A percentile compares a stretch with the other conserved stretches of the same genome.
phyloP scores from a whole-genome alignment of 2,888 invertebrate genomes.

The Mimachlamys varia region DNA sequence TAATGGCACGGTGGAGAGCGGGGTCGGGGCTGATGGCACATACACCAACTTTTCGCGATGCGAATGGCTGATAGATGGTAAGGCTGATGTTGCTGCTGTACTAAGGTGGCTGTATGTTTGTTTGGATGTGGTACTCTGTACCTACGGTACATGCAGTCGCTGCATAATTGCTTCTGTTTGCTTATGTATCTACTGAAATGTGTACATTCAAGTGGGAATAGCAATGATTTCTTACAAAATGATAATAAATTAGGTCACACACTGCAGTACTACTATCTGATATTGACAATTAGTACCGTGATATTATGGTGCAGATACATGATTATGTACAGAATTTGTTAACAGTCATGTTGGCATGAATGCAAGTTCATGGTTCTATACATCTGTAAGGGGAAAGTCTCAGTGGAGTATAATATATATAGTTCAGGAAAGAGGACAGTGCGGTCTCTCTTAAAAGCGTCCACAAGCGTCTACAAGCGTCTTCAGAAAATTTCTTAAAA shows the following conservation, averaged over 20 bases:
- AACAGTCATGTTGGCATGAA: too few species aligned
- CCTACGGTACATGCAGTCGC: neutral
- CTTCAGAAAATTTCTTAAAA: too few species aligned
- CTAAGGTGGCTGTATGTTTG: neutral
- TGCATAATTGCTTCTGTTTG: neutral
- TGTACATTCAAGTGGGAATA: neutral
- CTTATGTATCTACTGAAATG: neutral
- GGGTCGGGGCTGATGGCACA: conserved; percentile 41
- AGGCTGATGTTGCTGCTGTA: conserved; percentile 51
- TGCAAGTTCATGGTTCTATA: too few species aligned
- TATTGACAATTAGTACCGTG: too few species aligned
- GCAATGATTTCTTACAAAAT: neutral
- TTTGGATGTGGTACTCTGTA: neutral
- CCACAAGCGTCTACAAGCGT: too few species aligned
- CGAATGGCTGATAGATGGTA: conserved; percentile 97
- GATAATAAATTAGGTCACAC: neutral
- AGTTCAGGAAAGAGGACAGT: too few species aligned
- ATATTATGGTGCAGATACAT: too few species aligned
- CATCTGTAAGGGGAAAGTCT: too few species aligned
- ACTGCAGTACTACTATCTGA: neutral
- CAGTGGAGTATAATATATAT: too few species aligned
- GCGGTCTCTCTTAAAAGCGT: too few species aligned
- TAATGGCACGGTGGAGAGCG: conserved; percentile 54
- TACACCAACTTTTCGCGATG: conserved; percentile 82
- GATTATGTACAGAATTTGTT: too few species aligned